Evolutionary conservation across 1,140 invertebrate genomes (phyloP).

Genomic region (Kradibia gibbosae): DNA sequence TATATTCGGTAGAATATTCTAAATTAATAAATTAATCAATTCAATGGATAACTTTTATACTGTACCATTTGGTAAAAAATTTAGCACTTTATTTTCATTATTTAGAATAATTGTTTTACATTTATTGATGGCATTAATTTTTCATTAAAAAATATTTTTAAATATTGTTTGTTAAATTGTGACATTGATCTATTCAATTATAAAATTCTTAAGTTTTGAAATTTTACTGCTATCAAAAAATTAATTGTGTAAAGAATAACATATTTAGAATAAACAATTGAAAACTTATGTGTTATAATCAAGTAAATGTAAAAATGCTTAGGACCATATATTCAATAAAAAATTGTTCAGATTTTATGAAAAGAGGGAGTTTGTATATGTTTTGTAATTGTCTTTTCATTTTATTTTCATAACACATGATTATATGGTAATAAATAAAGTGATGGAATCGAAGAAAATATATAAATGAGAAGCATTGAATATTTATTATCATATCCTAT

Average conservation of each 20-base stretch:
- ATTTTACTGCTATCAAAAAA: slow-evolving; percentile 23
- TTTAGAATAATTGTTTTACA: not conserved
- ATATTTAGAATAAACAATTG: not conserved
- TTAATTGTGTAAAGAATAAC: slow-evolving; percentile 22
- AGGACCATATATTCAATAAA: slow-evolving; percentile 5
- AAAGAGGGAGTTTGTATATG: slow-evolving; percentile 19
- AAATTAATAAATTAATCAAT: not conserved
- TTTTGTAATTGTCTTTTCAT: slow-evolving; percentile 19
- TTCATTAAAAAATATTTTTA: not conserved
- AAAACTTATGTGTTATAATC: not conserved
- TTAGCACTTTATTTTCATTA: not conserved
- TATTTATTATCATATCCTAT: not conserved
- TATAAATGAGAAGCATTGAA: not conserved
- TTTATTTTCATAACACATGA: slow-evolving; percentile 21
- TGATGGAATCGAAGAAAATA: slow-evolving; percentile 25
- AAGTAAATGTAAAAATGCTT: slow-evolving; percentile 6
- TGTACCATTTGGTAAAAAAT: not conserved
- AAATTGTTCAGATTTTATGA: slow-evolving; percentile 7
- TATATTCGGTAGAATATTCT: not conserved
- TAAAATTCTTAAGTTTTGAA: not conserved
- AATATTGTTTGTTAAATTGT: not conserved
- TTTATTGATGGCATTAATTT: not conserved
- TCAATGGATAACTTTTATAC: not conserved
- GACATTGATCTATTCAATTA: slow-evolving; percentile 35
- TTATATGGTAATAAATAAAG: slow-evolving; percentile 42